A percentile compares a stretch with the other conserved stretches of the same genome.
Conservation (phyloP, 2,888 invertebrate species). For the Macroteleia sp. region DNA sequence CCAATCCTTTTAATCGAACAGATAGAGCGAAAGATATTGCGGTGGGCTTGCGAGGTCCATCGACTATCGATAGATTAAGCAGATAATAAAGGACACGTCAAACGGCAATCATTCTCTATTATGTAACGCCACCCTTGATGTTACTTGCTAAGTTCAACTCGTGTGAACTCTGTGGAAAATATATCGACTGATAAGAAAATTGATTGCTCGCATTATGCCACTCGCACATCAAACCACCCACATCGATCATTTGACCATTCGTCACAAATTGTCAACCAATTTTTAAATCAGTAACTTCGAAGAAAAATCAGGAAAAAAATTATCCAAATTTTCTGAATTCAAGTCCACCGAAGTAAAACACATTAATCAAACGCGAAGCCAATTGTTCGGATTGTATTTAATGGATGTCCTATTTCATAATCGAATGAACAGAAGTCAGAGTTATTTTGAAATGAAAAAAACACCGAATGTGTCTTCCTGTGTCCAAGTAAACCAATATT, state of each 20-base stretch:
- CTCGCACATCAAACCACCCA: slow-evolving; percentile 81
- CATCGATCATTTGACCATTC: slow-evolving; percentile 73
- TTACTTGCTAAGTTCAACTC: slow-evolving; percentile 65
- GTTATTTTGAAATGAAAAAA: slow-evolving; percentile 8
- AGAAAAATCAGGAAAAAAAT: too few relatives aligned
- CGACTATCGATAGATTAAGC: slow-evolving; percentile 73
- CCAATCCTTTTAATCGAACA: slow-evolving; percentile 16
- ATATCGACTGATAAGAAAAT: slow-evolving; percentile 72
- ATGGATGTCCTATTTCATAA: slow-evolving; percentile 4
- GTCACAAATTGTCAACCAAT: slow-evolving; percentile 72
- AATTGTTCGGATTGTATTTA: background rate
- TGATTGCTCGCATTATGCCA: slow-evolving; percentile 80
- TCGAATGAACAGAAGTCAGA: slow-evolving; percentile 1
- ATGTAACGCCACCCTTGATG: slow-evolving; percentile 75
- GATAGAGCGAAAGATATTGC: slow-evolving; percentile 24
- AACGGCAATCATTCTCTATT: slow-evolving; percentile 81
- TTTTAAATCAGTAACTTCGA: too few relatives aligned
- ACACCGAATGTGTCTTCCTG: slow-evolving; percentile 20
- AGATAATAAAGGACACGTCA: slow-evolving; percentile 75
- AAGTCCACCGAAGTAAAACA: background rate
- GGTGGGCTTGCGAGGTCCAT: slow-evolving; percentile 15
- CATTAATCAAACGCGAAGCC: slow-evolving; percentile 22
- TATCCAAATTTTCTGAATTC: too few relatives aligned
- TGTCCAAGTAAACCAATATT: slow-evolving; percentile 80
- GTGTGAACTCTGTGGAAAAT: slow-evolving; percentile 79